Evolutionary conservation across 2,888 invertebrate species (phyloP).

Genomic region (Eledone cirrhosa): DNA sequence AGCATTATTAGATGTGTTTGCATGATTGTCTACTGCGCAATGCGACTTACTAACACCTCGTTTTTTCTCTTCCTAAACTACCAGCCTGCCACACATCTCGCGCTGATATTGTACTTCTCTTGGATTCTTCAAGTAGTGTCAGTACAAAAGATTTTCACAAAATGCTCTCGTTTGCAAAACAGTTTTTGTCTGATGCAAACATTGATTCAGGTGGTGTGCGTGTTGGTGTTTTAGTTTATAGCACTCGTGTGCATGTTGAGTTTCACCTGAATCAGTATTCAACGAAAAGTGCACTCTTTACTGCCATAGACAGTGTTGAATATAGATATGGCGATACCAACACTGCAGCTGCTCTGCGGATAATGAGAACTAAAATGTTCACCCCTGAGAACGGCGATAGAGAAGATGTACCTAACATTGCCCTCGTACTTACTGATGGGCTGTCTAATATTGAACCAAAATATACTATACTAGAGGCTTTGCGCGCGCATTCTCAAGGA

Average conservation of each 20-base stretch:
- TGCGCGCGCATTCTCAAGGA: constrained; percentile 34
- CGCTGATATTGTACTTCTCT: constrained; percentile 43
- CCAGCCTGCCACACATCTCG: constrained; percentile 11
- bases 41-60: constrained; percentile 9
- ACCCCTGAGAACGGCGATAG: constrained; percentile 43
- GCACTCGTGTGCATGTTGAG: constrained; percentile 38
- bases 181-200: constrained; percentile 39
- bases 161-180: constrained; percentile 46
- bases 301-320: constrained; percentile 37
- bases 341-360: constrained; percentile 44
- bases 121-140: constrained; percentile 53
- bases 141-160: constrained; percentile 44
- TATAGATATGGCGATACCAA: constrained; percentile 43
- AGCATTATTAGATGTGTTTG: no score
- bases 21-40: background rate
- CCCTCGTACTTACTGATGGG: constrained; percentile 47
- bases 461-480: constrained; percentile 42
- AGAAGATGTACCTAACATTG: constrained; percentile 39
- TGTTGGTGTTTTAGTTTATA: constrained; percentile 46
- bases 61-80: constrained; percentile 19
- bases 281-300: constrained; percentile 34
- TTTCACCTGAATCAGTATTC: constrained; percentile 42
- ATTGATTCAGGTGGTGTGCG: constrained; percentile 44
- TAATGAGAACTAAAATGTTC: constrained; percentile 47
- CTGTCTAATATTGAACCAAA: constrained; percentile 47